Evolutionary conservation across 2,113 vertebrate species (phyloP).

Genomic region (Tachysurus vachellii): DNA sequence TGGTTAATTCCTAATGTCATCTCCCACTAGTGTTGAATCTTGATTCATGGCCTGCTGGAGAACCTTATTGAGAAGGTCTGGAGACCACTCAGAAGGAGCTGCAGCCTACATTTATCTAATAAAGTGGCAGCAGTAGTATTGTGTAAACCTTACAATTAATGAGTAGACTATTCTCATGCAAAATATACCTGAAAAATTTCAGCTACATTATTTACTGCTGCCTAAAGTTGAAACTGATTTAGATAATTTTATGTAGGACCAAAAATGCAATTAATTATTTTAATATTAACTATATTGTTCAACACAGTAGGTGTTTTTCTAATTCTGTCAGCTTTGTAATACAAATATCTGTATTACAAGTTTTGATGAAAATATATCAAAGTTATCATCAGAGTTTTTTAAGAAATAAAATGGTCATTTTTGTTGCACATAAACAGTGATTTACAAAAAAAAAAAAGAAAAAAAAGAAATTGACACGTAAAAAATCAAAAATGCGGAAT

Average conservation of each 20-base stretch:
- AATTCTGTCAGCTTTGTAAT: not conserved
- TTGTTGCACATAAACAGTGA: not conserved
- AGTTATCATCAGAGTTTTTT: not conserved
- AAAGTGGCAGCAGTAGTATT: not conserved
- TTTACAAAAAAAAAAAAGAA: too few relatives aligned
- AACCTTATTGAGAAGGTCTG: not conserved
- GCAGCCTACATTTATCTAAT: not conserved
- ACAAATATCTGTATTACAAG: not conserved
- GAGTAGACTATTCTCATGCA: not conserved
- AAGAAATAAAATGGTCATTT: not conserved
- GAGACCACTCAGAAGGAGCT: not conserved
- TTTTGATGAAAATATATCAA: not conserved
- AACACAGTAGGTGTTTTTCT: not conserved
- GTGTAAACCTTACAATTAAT: not conserved
- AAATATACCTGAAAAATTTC: not conserved
- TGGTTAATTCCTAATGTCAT: not conserved
- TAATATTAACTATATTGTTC: not conserved
- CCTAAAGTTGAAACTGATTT: not conserved
- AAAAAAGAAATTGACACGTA: not conserved
- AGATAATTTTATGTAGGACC: not conserved
- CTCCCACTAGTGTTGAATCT: not conserved
- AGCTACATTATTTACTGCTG: not conserved
- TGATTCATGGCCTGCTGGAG: not conserved
- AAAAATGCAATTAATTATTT: not conserved
- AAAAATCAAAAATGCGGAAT: not conserved